phyloP scores from a whole-genome alignment of 2,113 vertebrate genomes.

The Furnarius figulus region DNA sequence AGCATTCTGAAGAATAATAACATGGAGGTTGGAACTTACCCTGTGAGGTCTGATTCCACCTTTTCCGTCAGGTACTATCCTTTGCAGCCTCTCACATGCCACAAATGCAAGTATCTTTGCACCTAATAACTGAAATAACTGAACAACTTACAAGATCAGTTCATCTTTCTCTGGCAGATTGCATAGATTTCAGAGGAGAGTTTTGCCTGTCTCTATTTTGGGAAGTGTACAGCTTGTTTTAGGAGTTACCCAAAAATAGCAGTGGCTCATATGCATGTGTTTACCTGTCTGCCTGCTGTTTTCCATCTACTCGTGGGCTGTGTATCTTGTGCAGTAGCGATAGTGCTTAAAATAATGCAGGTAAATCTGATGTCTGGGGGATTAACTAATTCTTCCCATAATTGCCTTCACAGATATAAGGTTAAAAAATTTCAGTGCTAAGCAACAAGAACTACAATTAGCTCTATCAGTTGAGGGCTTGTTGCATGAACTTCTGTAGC shows the following conservation, averaged over 20 bases:
- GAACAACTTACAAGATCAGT: neutral
- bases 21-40: fast-evolving
- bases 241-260: neutral
- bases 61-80: neutral
- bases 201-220: slow-evolving; percentile 14
- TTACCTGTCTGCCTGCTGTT: neutral
- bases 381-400: slow-evolving; percentile 20
- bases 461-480: neutral
- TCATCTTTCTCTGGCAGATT: neutral
- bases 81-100: neutral
- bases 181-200: neutral
- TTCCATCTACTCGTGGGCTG: neutral
- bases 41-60: neutral
- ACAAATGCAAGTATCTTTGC: neutral
- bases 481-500: neutral
- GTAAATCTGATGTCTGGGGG: slow-evolving; percentile 5
- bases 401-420: neutral
- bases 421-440: neutral
- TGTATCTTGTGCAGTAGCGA: neutral
- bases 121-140: neutral
- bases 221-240: neutral
- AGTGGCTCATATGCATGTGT: neutral
- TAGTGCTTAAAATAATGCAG: neutral
- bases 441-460: neutral
- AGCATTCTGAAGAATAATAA: neutral